Percentiles rank a stretch among this genome's conserved stretches.
Conservation (phyloP, 2,113 vertebrate species). For the Octodon degus region DNA sequence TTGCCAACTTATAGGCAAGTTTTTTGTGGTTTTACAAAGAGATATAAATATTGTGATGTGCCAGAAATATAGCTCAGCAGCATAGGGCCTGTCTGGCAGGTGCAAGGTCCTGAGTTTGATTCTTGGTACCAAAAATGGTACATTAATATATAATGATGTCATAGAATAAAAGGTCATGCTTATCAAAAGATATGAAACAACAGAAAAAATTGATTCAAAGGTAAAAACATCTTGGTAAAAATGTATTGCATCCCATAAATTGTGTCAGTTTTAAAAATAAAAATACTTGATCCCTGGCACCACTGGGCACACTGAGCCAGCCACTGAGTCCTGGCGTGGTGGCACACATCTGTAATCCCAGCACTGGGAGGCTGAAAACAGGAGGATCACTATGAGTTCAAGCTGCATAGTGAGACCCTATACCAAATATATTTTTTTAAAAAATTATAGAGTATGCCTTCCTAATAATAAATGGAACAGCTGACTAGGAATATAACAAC, state of each 20-base stretch:
- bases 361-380: too few species aligned
- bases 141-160: neutral
- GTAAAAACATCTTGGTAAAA: neutral
- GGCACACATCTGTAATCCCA: too few species aligned
- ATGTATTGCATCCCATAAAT: neutral
- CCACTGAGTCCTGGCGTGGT: too few species aligned
- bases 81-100: neutral
- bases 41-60: neutral
- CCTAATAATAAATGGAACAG: conserved; percentile 1
- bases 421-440: neutral
- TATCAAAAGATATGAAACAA: conserved; percentile 11
- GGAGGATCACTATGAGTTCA: too few species aligned
- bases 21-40: neutral
- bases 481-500: conserved; percentile 2
- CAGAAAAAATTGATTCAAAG: neutral
- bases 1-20: neutral
- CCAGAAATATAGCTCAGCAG: neutral
- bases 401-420: too few species aligned
- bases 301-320: too few species aligned
- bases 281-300: neutral
- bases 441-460: neutral
- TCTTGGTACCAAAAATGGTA: neutral
- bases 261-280: neutral
- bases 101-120: neutral
- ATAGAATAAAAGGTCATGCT: conserved; percentile 4